phyloP scores from a whole-genome alignment of 2,888 invertebrate genomes.

The Entomobrya proxima region DNA sequence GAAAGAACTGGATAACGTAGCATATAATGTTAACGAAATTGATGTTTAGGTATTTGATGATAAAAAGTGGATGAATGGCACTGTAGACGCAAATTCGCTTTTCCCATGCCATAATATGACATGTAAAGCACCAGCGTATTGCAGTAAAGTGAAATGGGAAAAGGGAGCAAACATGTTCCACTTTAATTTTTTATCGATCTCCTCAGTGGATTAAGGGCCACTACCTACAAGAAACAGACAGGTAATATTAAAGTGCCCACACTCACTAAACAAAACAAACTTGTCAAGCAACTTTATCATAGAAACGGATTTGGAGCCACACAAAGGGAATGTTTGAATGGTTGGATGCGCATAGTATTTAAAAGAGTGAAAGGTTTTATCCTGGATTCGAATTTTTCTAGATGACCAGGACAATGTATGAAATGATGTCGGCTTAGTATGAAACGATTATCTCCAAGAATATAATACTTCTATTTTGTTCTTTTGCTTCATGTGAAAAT shows the following conservation, averaged over 20 bases:
- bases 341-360: background rate
- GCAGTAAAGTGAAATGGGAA: no score
- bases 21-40: no score
- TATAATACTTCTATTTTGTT: background rate
- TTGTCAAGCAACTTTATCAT: constrained; percentile 50
- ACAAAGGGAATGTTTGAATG: constrained; percentile 11
- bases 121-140: no score
- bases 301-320: constrained; percentile 32
- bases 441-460: constrained; percentile 56
- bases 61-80: no score
- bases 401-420: constrained; percentile 38
- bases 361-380: constrained; percentile 7
- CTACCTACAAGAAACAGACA: background rate
- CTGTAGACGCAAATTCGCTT: no score
- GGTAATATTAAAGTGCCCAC: background rate
- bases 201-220: background rate
- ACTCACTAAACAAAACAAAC: constrained; percentile 36
- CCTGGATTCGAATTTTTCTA: constrained; percentile 42
- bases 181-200: constrained; percentile 21
- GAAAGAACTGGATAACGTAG: no score
- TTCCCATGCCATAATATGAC: no score
- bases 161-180: constrained; percentile 21
- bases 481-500: constrained; percentile 44
- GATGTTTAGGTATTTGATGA: no score
- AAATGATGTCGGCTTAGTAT: constrained; percentile 41